Base-by-base conservation (phyloP, 1,140 invertebrate genomes). In the Diorhabda sublineata region DNA sequence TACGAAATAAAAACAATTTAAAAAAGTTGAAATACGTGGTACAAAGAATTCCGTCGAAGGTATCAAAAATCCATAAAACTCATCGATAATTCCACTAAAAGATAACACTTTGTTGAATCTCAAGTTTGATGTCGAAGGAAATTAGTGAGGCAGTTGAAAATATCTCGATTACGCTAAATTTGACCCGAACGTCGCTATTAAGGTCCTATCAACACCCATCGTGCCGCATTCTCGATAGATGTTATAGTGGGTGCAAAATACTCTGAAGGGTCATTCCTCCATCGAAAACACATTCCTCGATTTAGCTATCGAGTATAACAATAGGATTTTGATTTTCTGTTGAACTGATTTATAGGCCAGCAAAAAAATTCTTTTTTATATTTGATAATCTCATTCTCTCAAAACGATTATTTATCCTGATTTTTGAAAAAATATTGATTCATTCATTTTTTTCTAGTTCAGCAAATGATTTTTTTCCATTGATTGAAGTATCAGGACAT, bases 101-200 rank as follows among this genome's bases (percentile, higher is more conserved):
- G 59, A 61, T 47, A 56, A 52, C 64, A 65, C 60, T 70, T 70
- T 70, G 56, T 65, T 67, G 64, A 60, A 67, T 67, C 64, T 26
- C 65, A 63, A 47, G 41, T 67, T 58, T 66, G 69, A 70, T 70
- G 69, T 56, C 58, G 43, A 52, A 61, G 60, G 59, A 62, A 70
- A 70, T 70, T 70, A 70, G 69, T 66, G 65, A 70, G 67, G 69
- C 64, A 70, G 58, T 70, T 64, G 58, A 68, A 68, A 68, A 60
- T 62, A 65, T 69, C 70, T 63, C 71, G 64, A 71, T 74, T 68
- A 74, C 70, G 73, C 68, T 72, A 72, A 74, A 74, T 74, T 74
- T 74, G 67, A 74, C 70, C 68, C 64, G 58, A 69, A 69, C 68
- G 68, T 64, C 57, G 60, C 68, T 69, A 69, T 69, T 65, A 69